Evolutionary conservation across 2,113 vertebrate species (phyloP), one percentile per base, ranked within the genome.

Genomic region (Abramis brama): DNA sequence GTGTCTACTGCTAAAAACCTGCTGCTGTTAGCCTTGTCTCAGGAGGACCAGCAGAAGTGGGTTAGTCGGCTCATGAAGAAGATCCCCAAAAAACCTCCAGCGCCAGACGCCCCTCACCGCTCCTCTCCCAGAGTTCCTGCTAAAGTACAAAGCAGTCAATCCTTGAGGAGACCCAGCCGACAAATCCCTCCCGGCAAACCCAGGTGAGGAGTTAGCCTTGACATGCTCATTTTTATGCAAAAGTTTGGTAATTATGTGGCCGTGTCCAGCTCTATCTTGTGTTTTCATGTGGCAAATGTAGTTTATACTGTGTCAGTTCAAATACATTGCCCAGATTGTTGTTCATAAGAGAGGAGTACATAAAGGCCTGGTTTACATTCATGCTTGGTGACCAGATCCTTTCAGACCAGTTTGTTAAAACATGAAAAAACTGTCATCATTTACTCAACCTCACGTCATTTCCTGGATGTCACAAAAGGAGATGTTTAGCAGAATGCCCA

Each of bases 41-140:
- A 98, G 1, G 98, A 99, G 91, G 97, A 99, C 66, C 98, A 99
- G 94, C 97, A 99, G 91, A 99, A 98, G 90, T 99, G 98, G 98
- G 97, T 99, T 86, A 98, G 95, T 93, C 95, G 98, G 71, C 93
- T 99, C 91, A 97, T 98, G 83, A 99, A 99, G 94, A 99, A 97
- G 91, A 99, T 99, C 82, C 98, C 98, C 79, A 99, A 99, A 94
- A 99, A 99, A 93, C 97, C 98, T 33, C 97, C 97, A 0, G 94
- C 96, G 0, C 94, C 97, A 19, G 98, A 99, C 83, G 96, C 96
- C 55, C 97, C 98, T 87, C 96, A 97, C 81, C 96, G 98, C 82
- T 99, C 97, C 70, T 99, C 98, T 47, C 98, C 98, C 30, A 96
- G 98, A 79, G 94, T 96, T 84, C 97, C 98, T 88, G 96, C 97